phyloP scores from a whole-genome alignment of 2,113 vertebrate species.

The Procapra przewalskii region DNA sequence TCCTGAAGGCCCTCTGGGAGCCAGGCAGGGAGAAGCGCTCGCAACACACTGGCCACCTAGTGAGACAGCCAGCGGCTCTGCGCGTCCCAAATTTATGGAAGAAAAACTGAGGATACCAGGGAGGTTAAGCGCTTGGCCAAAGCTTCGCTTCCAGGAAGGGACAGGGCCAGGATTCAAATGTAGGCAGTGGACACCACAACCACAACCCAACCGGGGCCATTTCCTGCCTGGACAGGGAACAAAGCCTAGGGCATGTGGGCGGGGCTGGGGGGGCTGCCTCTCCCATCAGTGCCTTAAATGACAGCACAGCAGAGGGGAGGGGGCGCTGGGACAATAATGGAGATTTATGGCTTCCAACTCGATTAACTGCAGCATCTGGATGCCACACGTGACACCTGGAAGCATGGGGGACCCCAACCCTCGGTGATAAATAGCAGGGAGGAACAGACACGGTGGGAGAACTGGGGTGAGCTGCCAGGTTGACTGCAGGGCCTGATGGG shows the following conservation, averaged over 20 bases:
- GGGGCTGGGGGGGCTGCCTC: not conserved
- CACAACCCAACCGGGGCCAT: not conserved
- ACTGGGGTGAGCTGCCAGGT: not conserved
- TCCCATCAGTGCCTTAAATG: not conserved
- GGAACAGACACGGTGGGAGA: not conserved
- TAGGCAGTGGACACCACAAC: not conserved
- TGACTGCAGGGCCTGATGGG: not conserved
- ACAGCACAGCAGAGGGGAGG: not conserved
- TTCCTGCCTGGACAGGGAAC: not conserved
- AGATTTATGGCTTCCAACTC: conserved; percentile 67
- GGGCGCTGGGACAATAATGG: conserved; percentile 25
- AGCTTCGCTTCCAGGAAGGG: not conserved
- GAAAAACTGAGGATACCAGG: not conserved
- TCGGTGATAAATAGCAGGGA: not conserved
- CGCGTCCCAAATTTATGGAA: not conserved
- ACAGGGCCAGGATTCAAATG: not conserved
- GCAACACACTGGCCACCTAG: accelerated
- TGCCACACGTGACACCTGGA: conserved; percentile 26
- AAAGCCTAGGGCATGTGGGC: not conserved
- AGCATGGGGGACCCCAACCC: conserved; percentile 35
- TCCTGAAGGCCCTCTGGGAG: not conserved
- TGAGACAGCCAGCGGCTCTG: not conserved
- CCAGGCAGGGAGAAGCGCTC: accelerated
- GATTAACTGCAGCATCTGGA: conserved; percentile 72
- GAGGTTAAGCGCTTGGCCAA: not conserved